These are phyloP conservation scores for Octodon degus DNA, from an alignment of 2,113 vertebrate species.

Conservation along the genomic window DNA sequence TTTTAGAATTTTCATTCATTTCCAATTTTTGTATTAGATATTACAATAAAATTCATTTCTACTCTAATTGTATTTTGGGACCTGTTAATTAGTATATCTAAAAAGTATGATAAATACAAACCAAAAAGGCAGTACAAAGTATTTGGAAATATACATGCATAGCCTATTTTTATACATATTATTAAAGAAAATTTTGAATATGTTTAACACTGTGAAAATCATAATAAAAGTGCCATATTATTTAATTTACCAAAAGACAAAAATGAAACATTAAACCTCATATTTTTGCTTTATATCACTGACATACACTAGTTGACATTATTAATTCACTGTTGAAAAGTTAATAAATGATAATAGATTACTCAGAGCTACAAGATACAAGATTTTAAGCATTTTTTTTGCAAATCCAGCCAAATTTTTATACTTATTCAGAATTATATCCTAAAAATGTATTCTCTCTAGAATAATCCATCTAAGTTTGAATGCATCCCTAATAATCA, in stretches of 20 bases:
- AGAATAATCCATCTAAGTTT: conserved; percentile 46
- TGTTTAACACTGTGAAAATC: not conserved
- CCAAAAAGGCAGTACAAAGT: not conserved
- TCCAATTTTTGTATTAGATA: not conserved
- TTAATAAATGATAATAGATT: conserved; percentile 45
- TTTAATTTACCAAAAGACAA: conserved; percentile 19
- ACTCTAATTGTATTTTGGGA: not conserved
- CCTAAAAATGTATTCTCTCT: not conserved
- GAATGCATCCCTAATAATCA: conserved; percentile 33
- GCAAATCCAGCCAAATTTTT: not conserved
- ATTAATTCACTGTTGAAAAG: conserved; percentile 36
- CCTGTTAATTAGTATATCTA: not conserved
- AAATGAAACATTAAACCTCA: not conserved
- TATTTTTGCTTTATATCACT: not conserved
- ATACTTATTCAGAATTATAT: not conserved
- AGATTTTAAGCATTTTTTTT: not conserved
- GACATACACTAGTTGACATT: not conserved
- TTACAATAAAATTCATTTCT: not conserved
- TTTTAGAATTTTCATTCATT: not conserved
- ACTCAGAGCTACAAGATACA: accelerated
- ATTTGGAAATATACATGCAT: not conserved
- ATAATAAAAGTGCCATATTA: not conserved
- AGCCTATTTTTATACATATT: not conserved
- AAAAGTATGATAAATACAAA: not conserved
- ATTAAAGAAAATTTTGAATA: not conserved